Conservation (phyloP, 2,113 vertebrate genomes). For the Platysternon megacephalum region DNA sequence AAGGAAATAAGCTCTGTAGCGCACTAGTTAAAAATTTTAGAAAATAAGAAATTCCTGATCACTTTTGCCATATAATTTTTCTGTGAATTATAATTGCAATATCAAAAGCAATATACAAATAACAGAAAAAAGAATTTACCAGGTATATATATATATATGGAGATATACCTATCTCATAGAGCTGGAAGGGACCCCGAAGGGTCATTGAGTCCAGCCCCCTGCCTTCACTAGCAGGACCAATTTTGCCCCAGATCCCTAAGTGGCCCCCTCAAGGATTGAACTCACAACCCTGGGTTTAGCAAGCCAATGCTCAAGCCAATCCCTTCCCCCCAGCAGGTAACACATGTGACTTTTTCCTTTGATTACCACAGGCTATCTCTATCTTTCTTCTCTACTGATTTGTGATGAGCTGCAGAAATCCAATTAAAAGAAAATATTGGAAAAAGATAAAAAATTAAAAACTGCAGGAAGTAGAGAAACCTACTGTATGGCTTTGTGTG, state of each 20-base stretch:
- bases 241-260: no score
- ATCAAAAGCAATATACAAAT: background rate
- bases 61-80: constrained; percentile 17
- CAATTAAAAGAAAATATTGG: background rate
- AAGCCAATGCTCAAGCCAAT: no score
- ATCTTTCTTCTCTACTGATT: background rate
- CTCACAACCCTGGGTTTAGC: no score
- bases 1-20: background rate
- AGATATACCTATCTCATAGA: no score
- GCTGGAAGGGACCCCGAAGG: no score
- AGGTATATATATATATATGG: no score
- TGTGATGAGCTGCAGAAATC: background rate
- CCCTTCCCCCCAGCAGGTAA: no score
- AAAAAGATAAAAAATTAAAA: background rate
- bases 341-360: background rate
- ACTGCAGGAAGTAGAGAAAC: background rate
- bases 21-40: background rate
- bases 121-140: background rate
- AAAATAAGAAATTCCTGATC: background rate
- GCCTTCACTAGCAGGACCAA: no score
- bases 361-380: background rate
- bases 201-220: no score
- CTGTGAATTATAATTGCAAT: background rate
- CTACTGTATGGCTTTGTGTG: background rate
- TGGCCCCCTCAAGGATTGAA: no score